Base-by-base conservation (phyloP, 1,140 invertebrate genomes). In the Gryon sp. region DNA sequence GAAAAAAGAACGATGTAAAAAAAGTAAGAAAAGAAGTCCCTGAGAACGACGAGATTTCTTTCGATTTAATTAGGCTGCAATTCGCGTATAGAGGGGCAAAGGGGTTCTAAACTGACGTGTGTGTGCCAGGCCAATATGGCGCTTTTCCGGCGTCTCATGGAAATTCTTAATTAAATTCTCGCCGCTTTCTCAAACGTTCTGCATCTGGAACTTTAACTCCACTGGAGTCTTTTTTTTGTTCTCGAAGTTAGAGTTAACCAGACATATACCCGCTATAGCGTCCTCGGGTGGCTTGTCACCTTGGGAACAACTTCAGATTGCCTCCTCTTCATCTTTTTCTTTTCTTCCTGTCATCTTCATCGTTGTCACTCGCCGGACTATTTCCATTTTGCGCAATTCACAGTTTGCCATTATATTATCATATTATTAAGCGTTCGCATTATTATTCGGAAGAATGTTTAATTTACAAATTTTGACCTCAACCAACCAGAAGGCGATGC, bases 161-260 rank as follows among this genome's bases (percentile, higher is more conserved):
- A 83, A 80, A 86, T 84, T 87, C 82, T 86, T 86, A 87, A 86
- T 87, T 86, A 86, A 87, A 86, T 87, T 84, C 81, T 81, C 78
- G 62, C 79, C 53, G 43, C 59, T 72, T 80, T 74, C 79, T 78
- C 65, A 60, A 19, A 52, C 22, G 45, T 55, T 48, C 43, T 43
- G 62, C 26, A 78, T 75, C 68, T 65, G 66, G 65, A 75, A 79
- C 77, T 80, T 80, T 69, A 78, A 83, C 77, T 80, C 79, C 69
- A 69, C 80, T 75, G 18, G 79, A 83, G 78, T 83, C n/a, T n/a
- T n/a, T 83, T 84, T 83, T 85, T 82, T 81, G 83, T 83, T 80
- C 83, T 43, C 14, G 46, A 30, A 24, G 20, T 24, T 32, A 36
- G 66, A 70, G 69, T 77, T 70, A 77, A 66, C 62, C 59, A 74